phyloP scores from a whole-genome alignment of 1,140 invertebrate species.

The Heliconius eleuchia region DNA sequence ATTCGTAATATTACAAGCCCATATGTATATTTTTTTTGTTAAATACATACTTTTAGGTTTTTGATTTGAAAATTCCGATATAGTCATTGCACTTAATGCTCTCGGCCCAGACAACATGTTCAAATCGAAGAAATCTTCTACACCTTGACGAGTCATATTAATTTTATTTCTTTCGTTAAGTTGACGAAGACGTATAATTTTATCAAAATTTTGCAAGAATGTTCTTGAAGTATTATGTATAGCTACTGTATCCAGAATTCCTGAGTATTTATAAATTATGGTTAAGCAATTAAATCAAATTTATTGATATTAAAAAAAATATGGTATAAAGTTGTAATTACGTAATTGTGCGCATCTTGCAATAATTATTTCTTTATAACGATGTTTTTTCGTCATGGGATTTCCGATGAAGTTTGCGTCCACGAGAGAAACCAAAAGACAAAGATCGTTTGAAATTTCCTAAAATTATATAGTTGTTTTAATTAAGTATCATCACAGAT shows the following conservation, averaged over 20 bases:
- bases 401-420: conserved; percentile 83
- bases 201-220: conserved; percentile 70
- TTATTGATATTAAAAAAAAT: conserved; percentile 6
- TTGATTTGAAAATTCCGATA: conserved; percentile 57
- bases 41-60: conserved; percentile 56
- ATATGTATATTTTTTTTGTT: background rate
- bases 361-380: conserved; percentile 85
- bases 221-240: conserved; percentile 65
- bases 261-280: conserved; percentile 39
- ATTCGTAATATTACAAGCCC: too few relatives aligned
- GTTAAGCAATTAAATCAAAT: conserved; percentile 6
- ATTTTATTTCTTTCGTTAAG: conserved; percentile 65
- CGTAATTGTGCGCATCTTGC: conserved; percentile 82
- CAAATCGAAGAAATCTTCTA: conserved; percentile 68
- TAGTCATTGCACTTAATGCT: conserved; percentile 56
- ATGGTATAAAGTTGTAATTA: conserved; percentile 48
- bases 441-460: conserved; percentile 77
- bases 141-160: conserved; percentile 49
- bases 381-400: conserved; percentile 82
- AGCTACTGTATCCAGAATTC: conserved; percentile 56
- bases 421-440: conserved; percentile 77
- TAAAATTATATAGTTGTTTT: conserved; percentile 40
- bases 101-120: conserved; percentile 66
- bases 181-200: conserved; percentile 64
- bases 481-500: background rate